These are phyloP conservation scores for Delphinus delphis DNA, from an alignment of 2,113 vertebrate genomes.

Conservation along the genomic window DNA sequence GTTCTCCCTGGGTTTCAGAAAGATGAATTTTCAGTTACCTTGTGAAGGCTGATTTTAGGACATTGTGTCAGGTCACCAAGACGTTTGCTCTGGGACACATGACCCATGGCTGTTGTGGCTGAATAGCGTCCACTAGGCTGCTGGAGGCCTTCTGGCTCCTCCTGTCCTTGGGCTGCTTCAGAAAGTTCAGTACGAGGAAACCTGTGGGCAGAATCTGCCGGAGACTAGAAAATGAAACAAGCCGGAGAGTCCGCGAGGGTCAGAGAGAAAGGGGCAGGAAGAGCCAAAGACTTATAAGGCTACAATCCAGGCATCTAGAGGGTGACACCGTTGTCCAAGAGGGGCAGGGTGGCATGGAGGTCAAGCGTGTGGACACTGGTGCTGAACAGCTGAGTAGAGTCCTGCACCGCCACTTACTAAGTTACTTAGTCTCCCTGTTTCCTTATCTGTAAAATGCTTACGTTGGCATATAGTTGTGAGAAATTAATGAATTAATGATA, in stretches of 20 bases:
- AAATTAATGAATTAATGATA: background rate
- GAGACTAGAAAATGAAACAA: background rate
- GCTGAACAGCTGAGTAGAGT: background rate
- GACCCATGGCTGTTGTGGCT: background rate
- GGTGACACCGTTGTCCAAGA: background rate
- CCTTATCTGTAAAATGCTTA: background rate
- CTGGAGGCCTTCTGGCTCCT: background rate
- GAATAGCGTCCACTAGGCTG: fast-evolving
- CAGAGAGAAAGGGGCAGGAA: background rate
- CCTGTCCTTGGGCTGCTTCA: background rate
- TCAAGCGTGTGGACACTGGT: background rate
- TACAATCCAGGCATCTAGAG: background rate
- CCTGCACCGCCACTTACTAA: background rate
- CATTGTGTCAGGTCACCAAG: fast-evolving
- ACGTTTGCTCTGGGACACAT: background rate
- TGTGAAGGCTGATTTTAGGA: background rate
- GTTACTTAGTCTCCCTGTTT: background rate
- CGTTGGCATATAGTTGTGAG: background rate
- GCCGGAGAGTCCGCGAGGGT: background rate
- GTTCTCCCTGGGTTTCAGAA: slow-evolving; percentile 5
- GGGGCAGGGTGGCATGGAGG: background rate
- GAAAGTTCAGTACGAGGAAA: background rate
- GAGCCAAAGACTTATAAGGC: background rate
- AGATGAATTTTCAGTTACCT: background rate
- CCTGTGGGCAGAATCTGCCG: background rate